phyloP scores from a whole-genome alignment of 2,113 vertebrate species.

The Ivindomyrus marchei region DNA sequence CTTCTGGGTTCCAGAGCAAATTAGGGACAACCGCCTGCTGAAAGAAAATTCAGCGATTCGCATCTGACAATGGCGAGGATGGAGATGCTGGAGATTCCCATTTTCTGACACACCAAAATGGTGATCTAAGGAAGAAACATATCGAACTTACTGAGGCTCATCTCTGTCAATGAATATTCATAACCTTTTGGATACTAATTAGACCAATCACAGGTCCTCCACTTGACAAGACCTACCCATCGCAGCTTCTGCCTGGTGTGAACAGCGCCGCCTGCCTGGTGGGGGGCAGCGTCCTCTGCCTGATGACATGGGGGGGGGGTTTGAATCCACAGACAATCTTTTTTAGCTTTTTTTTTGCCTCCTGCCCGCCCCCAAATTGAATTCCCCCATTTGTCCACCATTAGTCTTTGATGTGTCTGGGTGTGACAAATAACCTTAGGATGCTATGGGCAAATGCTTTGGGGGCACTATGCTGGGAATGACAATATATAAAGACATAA shows the following conservation, averaged over 20 bases:
- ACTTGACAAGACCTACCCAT: neutral
- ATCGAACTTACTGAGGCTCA: neutral
- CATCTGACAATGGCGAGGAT: neutral
- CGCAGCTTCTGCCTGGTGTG: neutral
- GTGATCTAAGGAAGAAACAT: neutral
- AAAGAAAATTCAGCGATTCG: neutral
- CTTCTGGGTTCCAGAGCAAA: conserved; percentile 9
- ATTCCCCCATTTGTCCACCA: neutral
- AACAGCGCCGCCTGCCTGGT: neutral
- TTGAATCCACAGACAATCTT: neutral
- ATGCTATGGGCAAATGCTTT: neutral
- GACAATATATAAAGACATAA: neutral
- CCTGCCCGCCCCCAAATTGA: neutral
- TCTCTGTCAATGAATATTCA: neutral
- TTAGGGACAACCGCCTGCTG: conserved; percentile 1
- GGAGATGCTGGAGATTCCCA: neutral
- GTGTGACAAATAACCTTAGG: neutral
- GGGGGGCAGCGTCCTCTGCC: neutral
- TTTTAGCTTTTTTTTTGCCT: neutral
- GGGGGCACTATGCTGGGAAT: neutral
- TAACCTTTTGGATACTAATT: neutral
- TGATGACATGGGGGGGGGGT: neutral
- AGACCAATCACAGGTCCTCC: neutral
- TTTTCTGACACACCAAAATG: neutral
- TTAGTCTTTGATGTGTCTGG: neutral